A percentile compares a stretch with the other conserved stretches of the same genome.
These are phyloP conservation scores for Hecatera dysodea DNA, from an alignment of 2,888 invertebrate genomes.

Conservation along the genomic window DNA sequence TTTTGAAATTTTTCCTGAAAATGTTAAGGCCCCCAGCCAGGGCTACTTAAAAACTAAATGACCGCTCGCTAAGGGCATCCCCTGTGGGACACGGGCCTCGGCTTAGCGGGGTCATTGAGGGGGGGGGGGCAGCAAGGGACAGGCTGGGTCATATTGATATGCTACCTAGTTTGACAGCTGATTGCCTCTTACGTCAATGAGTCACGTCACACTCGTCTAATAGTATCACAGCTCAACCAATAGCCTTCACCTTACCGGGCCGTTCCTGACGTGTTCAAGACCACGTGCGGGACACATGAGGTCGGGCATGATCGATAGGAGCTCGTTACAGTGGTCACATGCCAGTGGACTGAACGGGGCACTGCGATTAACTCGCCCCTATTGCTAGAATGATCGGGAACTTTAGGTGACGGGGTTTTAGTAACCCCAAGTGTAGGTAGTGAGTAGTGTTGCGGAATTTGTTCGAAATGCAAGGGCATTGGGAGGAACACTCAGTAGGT, in stretches of 20 bases:
- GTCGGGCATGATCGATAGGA: conserved; percentile 58
- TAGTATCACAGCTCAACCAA: conserved; percentile 21
- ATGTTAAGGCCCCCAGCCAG: no score
- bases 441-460: no score
- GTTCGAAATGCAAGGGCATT: no score
- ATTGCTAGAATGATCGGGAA: conserved; percentile 4
- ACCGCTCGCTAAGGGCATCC: no score
- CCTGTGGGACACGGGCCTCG: no score
- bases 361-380: conserved; percentile 14
- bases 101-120: no score
- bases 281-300: conserved; percentile 65
- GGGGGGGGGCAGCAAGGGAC: no score
- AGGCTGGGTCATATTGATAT: no score
- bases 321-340: conserved; percentile 20
- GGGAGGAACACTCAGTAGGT: no score
- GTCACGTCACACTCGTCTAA: neutral
- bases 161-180: neutral
- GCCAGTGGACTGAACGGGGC: conserved; percentile 11
- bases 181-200: neutral
- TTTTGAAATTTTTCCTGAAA: no score
- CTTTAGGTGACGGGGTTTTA: neutral
- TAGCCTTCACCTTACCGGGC: conserved; percentile 80
- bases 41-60: no score
- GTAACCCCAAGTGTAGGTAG: neutral
- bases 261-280: conserved; percentile 67